Evolutionary conservation across 2,888 invertebrate genomes (phyloP), one percentile per base, ranked within the genome.

Genomic region (Vannuccia rotundouncinata): DNA sequence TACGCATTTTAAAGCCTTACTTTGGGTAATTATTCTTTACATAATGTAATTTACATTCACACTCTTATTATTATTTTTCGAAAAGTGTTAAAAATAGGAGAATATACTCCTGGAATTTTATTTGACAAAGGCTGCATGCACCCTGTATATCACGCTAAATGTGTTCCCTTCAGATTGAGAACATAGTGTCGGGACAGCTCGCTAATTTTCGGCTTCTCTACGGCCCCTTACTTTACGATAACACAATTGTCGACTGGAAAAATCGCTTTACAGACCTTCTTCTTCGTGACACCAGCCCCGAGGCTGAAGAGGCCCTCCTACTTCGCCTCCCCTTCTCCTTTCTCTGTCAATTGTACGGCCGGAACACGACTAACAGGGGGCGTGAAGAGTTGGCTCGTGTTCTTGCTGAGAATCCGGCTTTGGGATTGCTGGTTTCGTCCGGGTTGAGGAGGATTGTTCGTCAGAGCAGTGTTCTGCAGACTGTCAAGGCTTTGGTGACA

Each of bases 151-250:
- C n/a, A n/a, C n/a, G n/a, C n/a, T n/a, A n/a, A n/a, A n/a, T n/a
- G n/a, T n/a, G n/a, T n/a, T n/a, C n/a, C n/a, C n/a, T 5, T 10
- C 45, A 45, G 45, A 45, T 45, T 25, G 1, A 31, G 45, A 30
- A 45, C 17, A 77, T 77, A 17, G 77, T 77, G 25, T 77, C 31
- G 45, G 77, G 31, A 10, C 77, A 77, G n/a, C 31, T 25, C 25
- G 10, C 29, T n/a, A 27, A 77, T 25, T 77, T 77, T n/a, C 77
- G 77, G 1, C 77, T 30, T 1, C 77, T 77, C 27, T 77, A 77
- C 29, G 27, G 77, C 31, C 77, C 77, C 10, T 27, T 77, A 27
- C 28, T 77, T 2, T 27, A n/a, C 17, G 77, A 77, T 27, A 77
- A 27, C 5, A 29, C 77, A 1, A 29, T 31, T 30, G 77, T 77